Evolutionary conservation across 1,140 invertebrate genomes (phyloP).

Genomic region (Procambarus virginalis): DNA sequence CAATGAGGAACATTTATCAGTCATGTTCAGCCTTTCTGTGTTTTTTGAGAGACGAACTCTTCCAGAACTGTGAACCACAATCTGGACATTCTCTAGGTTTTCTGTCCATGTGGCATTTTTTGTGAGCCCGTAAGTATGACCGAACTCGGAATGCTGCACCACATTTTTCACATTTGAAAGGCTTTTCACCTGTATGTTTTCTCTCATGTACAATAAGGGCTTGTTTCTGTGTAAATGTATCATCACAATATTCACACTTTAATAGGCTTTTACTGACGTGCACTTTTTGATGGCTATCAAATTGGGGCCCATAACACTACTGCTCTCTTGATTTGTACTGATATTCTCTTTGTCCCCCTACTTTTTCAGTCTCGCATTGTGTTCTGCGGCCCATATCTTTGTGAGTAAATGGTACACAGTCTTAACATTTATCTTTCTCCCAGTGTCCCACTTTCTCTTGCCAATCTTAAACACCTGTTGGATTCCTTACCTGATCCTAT

Average conservation of each 20-base stretch:
- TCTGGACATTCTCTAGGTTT: constrained; percentile 12
- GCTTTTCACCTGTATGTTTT: background rate
- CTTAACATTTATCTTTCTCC: too few relatives aligned
- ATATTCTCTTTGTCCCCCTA: too few relatives aligned
- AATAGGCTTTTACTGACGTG: background rate
- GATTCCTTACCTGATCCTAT: too few relatives aligned
- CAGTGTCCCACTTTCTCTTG: too few relatives aligned
- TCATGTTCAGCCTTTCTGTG: constrained; percentile 17
- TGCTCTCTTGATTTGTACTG: too few relatives aligned
- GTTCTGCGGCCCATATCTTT: too few relatives aligned
- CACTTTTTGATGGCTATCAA: background rate
- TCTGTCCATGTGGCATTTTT: constrained; percentile 12
- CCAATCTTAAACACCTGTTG: too few relatives aligned
- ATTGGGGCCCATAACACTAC: background rate
- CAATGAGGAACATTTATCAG: background rate
- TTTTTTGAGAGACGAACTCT: constrained; percentile 29
- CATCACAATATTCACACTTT: background rate
- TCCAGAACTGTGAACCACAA: constrained; percentile 36
- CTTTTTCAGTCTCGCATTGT: too few relatives aligned
- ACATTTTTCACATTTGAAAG: constrained; percentile 9
- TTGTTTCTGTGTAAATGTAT: background rate
- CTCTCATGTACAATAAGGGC: background rate
- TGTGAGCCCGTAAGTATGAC: background rate
- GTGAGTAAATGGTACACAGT: too few relatives aligned
- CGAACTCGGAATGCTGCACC: constrained; percentile 1